These are phyloP conservation scores for Gymnoscopelus microlampas DNA, from an alignment of 2,797 vertebrate species.

Conservation along the genomic window DNA sequence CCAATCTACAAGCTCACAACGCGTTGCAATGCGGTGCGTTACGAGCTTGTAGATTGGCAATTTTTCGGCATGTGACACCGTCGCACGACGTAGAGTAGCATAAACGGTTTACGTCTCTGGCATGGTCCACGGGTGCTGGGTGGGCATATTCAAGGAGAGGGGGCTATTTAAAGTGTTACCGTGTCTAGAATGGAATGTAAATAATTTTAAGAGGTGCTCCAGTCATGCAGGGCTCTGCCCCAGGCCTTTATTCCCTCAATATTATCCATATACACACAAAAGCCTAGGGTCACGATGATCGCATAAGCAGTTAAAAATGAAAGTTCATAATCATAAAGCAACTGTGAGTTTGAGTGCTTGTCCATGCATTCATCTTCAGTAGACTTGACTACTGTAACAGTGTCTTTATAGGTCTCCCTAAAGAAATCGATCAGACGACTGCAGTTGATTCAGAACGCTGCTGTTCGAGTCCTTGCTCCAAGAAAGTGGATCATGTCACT, in stretches of 20 bases:
- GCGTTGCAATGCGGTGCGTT: too few relatives aligned
- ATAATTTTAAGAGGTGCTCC: conserved; percentile 70
- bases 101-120: too few relatives aligned
- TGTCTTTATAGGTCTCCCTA: too few relatives aligned
- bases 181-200: conserved; percentile 61
- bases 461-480: too few relatives aligned
- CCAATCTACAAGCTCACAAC: too few relatives aligned
- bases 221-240: conserved; percentile 54
- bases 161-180: conserved; percentile 55
- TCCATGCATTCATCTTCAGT: not conserved
- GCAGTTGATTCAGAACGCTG: too few relatives aligned
- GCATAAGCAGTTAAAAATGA: conserved; percentile 39
- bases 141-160: conserved; percentile 21
- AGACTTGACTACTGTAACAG: too few relatives aligned
- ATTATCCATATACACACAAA: conserved; percentile 6
- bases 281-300: conserved; percentile 19
- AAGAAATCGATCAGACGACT: too few relatives aligned
- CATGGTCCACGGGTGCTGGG: not conserved
- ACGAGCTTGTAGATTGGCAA: too few relatives aligned
- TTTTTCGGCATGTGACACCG: too few relatives aligned
- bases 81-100: too few relatives aligned
- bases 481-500: too few relatives aligned
- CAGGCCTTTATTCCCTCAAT: conserved; percentile 39
- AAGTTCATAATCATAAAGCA: not conserved
- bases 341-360: not conserved